A percentile compares a stretch with the other conserved stretches of the same genome.
Evolutionary conservation across 2,888 invertebrate species (phyloP).

Genomic region (Platynereis dumerilii): DNA sequence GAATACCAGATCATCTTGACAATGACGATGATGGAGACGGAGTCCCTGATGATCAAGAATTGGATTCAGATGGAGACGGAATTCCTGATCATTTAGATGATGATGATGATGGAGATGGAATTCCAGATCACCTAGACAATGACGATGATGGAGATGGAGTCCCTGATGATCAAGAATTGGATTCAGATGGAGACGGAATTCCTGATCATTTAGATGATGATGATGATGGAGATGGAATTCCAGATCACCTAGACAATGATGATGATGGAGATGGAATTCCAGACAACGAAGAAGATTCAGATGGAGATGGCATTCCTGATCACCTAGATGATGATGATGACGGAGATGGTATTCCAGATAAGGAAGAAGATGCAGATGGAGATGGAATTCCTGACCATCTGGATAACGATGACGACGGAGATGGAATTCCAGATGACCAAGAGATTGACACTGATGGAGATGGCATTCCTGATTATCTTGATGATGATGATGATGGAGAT

Average conservation of each 20-base stretch:
- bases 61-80: conserved; percentile 39
- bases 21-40: conserved; percentile 37
- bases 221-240: conserved; percentile 42
- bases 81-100: conserved; percentile 36
- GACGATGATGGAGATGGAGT: conserved; percentile 52
- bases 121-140: conserved; percentile 35
- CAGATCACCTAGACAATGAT: conserved; percentile 46
- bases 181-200: conserved; percentile 55
- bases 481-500: conserved; percentile 52
- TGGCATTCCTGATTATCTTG: conserved; percentile 43
- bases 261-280: conserved; percentile 43
- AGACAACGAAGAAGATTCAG: conserved; percentile 25
- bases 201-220: conserved; percentile 41
- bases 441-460: conserved; percentile 44
- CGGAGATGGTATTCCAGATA: conserved; percentile 40
- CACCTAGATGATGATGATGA: conserved; percentile 27
- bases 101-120: conserved; percentile 39
- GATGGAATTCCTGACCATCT: conserved; percentile 42
- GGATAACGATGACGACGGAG: conserved; percentile 40
- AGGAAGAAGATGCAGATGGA: conserved; percentile 37
- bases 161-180: conserved; percentile 41
- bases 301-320: conserved; percentile 52
- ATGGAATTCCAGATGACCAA: conserved; percentile 42
- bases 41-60: conserved; percentile 34
- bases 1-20: conserved; percentile 45